These are phyloP conservation scores for Andrena chrysosceles DNA, from an alignment of 2,888 invertebrate species.

Conservation along the genomic window DNA sequence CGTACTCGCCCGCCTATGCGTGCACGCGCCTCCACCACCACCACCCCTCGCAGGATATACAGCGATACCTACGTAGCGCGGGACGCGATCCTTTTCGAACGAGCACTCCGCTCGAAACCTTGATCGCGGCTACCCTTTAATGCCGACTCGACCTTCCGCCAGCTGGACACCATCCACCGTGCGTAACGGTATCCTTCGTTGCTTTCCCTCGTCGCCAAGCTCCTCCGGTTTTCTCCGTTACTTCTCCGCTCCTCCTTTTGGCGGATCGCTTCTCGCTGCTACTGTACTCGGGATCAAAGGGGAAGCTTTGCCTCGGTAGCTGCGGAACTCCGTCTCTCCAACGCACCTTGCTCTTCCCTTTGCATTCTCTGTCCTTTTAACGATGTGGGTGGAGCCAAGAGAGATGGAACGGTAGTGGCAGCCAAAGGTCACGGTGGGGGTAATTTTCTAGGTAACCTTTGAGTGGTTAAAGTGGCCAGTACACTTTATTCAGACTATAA, in stretches of 20 bases:
- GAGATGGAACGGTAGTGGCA: no score
- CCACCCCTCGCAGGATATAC: not conserved
- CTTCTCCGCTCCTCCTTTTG: not conserved
- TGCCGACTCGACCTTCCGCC: conserved; percentile 66
- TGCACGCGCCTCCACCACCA: not conserved
- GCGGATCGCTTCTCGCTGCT: not conserved
- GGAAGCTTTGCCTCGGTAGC: no score
- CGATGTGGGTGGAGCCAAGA: no score
- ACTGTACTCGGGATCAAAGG: no score
- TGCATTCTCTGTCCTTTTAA: no score
- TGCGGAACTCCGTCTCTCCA: no score
- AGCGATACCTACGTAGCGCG: conserved; percentile 15
- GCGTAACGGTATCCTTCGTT: conserved; percentile 65
- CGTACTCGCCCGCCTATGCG: not conserved
- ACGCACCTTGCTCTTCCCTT: no score
- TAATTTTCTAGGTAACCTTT: no score
- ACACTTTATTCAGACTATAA: no score
- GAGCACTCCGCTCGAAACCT: conserved; percentile 57
- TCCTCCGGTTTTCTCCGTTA: conserved; percentile 31
- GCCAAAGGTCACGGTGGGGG: no score
- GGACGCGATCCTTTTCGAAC: conserved; percentile 48
- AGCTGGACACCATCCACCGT: conserved; percentile 61
- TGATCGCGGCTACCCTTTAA: conserved; percentile 70
- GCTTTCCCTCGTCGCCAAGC: conserved; percentile 40
- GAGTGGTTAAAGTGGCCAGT: no score